Evolutionary conservation across 2,888 invertebrate species (phyloP).

Genomic region (Athalia circularis): DNA sequence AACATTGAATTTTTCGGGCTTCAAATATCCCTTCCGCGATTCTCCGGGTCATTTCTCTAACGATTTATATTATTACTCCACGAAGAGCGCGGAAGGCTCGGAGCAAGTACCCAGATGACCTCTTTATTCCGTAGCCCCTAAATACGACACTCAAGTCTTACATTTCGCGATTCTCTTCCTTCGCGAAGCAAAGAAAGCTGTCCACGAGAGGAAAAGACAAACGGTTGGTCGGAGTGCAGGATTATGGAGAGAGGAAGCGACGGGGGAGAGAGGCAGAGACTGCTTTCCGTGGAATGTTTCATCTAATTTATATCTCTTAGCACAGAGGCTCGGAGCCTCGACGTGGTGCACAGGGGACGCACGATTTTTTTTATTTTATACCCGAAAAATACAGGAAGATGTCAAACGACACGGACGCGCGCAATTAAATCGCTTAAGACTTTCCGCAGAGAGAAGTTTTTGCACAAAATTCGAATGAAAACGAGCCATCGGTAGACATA

Average conservation of each 20-base stretch:
- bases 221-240: background rate
- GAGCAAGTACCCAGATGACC: constrained; percentile 9
- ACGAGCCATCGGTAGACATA: no score
- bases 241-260: constrained; percentile 20
- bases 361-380: constrained; percentile 24
- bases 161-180: constrained; percentile 25
- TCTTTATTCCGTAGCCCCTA: constrained; percentile 24
- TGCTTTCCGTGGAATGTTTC: constrained; percentile 36
- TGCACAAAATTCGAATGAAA: background rate
- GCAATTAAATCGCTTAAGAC: background rate
- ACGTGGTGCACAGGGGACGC: background rate
- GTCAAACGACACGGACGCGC: background rate
- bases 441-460: background rate
- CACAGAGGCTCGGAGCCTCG: constrained; percentile 6
- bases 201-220: constrained; percentile 29
- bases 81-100: background rate
- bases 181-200: constrained; percentile 29
- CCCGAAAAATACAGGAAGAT: constrained; percentile 21
- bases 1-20: no score
- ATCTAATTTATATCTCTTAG: constrained; percentile 42
- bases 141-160: constrained; percentile 34
- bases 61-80: constrained; percentile 6
- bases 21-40: background rate
- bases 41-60: background rate
- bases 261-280: constrained; percentile 16